Conservation (phyloP, 2,888 invertebrate species). For the Chaitophorus viminalis region DNA sequence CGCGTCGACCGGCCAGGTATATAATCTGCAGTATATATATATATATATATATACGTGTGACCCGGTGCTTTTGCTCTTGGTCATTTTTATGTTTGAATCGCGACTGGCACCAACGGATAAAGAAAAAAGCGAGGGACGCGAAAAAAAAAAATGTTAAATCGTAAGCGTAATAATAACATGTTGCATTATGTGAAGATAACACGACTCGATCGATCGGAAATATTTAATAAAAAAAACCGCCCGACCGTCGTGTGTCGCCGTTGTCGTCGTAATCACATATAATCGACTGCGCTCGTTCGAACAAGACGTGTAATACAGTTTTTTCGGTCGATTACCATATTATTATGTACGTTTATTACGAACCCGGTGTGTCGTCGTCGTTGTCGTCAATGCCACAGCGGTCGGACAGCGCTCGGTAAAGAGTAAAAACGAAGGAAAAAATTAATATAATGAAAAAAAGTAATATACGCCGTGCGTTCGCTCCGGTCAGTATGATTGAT, state of each 20-base stretch:
- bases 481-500: not conserved
- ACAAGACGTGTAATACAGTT: not conserved
- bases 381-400: not conserved
- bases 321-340: constrained; percentile 2
- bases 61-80: too few species aligned
- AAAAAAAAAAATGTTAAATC: too few species aligned
- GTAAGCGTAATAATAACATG: too few species aligned
- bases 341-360: not conserved
- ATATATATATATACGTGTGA: too few species aligned
- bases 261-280: not conserved
- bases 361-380: not conserved
- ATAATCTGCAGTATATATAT: too few species aligned
- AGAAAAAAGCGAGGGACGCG: too few species aligned
- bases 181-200: not conserved
- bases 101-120: too few species aligned
- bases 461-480: too few species aligned
- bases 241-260: not conserved
- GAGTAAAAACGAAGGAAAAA: too few species aligned
- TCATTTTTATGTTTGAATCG: too few species aligned
- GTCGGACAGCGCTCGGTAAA: too few species aligned
- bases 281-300: not conserved
- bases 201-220: not conserved
- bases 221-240: not conserved
- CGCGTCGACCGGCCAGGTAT: not conserved
- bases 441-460: too few species aligned